Percentiles rank a stretch among this genome's conserved stretches.
These are phyloP conservation scores for Aplidium turbinatum DNA, from an alignment of 23 tunicate genomes.

Conservation along the genomic window DNA sequence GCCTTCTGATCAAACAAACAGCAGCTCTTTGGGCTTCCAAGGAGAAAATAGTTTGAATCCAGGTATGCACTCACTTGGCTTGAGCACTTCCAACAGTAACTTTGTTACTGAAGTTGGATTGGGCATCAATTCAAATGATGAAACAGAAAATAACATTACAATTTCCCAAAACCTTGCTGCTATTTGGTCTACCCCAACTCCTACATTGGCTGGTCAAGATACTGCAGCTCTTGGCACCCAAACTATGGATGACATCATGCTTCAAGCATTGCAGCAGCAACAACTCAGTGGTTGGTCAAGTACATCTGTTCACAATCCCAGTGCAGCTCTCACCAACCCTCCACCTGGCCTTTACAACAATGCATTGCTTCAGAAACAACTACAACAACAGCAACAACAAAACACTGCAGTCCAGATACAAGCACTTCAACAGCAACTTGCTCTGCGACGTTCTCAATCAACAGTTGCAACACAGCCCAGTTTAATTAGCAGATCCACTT, in stretches of 20 bases:
- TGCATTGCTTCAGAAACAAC: constrained; percentile 40
- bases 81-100: neutral
- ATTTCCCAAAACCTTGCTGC: constrained; percentile 50
- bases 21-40: neutral
- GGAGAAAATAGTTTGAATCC: neutral
- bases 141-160: constrained; percentile 8
- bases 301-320: neutral
- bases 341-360: constrained; percentile 48
- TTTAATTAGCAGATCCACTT: constrained; percentile 62
- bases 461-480: constrained; percentile 33
- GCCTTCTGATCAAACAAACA: neutral
- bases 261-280: constrained; percentile 64
- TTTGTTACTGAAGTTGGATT: constrained; percentile 10
- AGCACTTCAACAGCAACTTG: constrained; percentile 78
- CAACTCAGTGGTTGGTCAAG: constrained; percentile 47
- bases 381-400: constrained; percentile 56
- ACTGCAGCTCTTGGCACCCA: neutral
- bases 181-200: constrained; percentile 52
- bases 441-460: constrained; percentile 52
- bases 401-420: constrained; percentile 61
- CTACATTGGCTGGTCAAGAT: constrained; percentile 10
- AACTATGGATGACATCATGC: constrained; percentile 52
- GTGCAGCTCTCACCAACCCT: constrained; percentile 22
- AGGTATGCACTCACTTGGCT: constrained; percentile 26
- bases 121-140: neutral